Evolutionary conservation across 1,140 invertebrate genomes (phyloP).

Genomic region (Pogonognathellus flavescens): DNA sequence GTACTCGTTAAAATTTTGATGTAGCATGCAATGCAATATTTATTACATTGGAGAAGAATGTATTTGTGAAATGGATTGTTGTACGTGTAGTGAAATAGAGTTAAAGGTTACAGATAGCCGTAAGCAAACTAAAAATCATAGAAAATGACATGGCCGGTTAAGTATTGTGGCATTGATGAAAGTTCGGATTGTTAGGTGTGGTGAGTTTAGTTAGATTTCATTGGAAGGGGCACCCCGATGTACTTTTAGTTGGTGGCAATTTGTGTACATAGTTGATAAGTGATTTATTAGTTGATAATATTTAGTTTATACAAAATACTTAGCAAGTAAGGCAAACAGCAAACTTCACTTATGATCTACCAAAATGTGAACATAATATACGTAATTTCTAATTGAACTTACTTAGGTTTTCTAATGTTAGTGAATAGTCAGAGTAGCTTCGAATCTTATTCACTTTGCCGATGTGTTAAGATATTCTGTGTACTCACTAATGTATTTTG

Average conservation of each 20-base stretch:
- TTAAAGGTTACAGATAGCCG: too few species aligned
- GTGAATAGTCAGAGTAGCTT: neutral
- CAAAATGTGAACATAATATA: slow-evolving; percentile 48
- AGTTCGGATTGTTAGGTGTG: neutral
- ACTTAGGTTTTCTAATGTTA: neutral
- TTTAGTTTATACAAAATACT: neutral
- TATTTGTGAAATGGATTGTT: neutral
- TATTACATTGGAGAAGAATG: slow-evolving; percentile 11
- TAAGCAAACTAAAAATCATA: neutral
- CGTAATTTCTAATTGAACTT: slow-evolving; percentile 38
- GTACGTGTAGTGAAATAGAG: too few species aligned
- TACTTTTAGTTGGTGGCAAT: slow-evolving; percentile 22
- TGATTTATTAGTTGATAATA: neutral
- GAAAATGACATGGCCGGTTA: neutral
- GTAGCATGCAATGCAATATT: slow-evolving; percentile 33
- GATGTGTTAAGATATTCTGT: neutral
- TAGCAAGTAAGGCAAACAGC: slow-evolving; percentile 37
- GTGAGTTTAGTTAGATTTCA: neutral
- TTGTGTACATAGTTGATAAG: slow-evolving; percentile 5
- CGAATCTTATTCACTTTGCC: neutral
- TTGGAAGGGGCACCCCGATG: slow-evolving; percentile 37
- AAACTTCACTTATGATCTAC: slow-evolving; percentile 48
- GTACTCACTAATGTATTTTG: neutral
- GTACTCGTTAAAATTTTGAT: neutral
- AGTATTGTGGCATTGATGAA: neutral